phyloP scores from a whole-genome alignment of 1,140 invertebrate genomes.

The Drosophila seguyi region DNA sequence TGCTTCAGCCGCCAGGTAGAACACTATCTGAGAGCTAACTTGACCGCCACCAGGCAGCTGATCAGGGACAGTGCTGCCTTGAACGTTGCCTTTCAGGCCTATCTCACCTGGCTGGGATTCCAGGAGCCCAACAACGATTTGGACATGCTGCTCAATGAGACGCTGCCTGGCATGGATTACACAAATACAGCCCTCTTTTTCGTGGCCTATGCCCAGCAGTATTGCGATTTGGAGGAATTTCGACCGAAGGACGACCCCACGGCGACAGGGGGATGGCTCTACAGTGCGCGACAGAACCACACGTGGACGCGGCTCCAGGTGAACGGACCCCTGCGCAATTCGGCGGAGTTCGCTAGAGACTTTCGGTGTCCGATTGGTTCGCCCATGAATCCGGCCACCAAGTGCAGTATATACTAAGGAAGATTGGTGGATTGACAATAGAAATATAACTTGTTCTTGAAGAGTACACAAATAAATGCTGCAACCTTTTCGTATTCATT shows the following conservation, averaged over 20 bases:
- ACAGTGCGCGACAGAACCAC: constrained; percentile 62
- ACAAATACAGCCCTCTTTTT: constrained; percentile 89
- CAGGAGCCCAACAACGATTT: constrained; percentile 73
- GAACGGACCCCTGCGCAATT: constrained; percentile 71
- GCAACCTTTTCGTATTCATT: no score
- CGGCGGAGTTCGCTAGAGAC: constrained; percentile 63
- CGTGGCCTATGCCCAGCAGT: constrained; percentile 88
- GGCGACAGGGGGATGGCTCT: constrained; percentile 67
- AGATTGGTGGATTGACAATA: not conserved
- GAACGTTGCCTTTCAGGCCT: constrained; percentile 87
- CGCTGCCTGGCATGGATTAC: constrained; percentile 66
- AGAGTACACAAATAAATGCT: not conserved
- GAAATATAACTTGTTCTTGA: not conserved
- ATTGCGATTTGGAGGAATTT: constrained; percentile 43
- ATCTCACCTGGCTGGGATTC: constrained; percentile 77
- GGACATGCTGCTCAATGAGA: constrained; percentile 56
- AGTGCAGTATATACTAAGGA: constrained; percentile 70
- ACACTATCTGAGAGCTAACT: constrained; percentile 85
- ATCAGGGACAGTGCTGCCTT: constrained; percentile 89
- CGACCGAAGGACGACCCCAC: not conserved
- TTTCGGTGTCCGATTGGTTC: constrained; percentile 67
- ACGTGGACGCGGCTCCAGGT: constrained; percentile 53
- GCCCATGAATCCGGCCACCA: constrained; percentile 73
- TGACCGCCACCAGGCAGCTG: constrained; percentile 88
- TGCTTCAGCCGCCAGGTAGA: constrained; percentile 97